phyloP scores from a whole-genome alignment of 2,888 invertebrate genomes.

The Mantis religiosa region DNA sequence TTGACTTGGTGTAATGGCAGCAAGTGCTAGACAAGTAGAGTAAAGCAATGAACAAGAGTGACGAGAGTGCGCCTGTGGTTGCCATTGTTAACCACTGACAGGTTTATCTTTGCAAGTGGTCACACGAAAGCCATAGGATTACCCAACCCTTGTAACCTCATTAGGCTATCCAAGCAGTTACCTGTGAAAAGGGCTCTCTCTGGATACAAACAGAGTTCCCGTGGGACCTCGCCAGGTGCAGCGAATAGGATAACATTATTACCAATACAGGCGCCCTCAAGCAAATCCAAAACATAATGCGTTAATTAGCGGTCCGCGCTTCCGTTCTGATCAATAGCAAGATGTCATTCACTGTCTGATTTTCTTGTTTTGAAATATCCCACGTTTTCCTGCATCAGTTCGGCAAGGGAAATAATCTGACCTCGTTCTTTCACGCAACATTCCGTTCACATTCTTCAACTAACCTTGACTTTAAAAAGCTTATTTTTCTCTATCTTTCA shows the following conservation, averaged over 20 bases:
- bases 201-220: background rate
- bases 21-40: too few relatives aligned
- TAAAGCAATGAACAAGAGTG: too few relatives aligned
- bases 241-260: background rate
- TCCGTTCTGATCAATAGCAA: background rate
- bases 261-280: background rate
- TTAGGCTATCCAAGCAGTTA: background rate
- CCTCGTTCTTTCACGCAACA: too few relatives aligned
- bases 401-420: too few relatives aligned
- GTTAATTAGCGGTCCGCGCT: background rate
- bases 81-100: background rate
- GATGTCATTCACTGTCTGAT: too few relatives aligned
- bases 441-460: too few relatives aligned
- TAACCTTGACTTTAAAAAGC: too few relatives aligned
- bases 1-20: too few relatives aligned
- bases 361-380: too few relatives aligned
- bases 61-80: background rate
- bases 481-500: too few relatives aligned
- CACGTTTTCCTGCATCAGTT: too few relatives aligned
- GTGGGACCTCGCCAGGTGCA: background rate
- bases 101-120: background rate
- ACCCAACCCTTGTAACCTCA: background rate
- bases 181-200: background rate
- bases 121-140: background rate
- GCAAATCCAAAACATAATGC: background rate